A percentile compares a stretch with the other conserved stretches of the same genome.
Evolutionary conservation across 2,888 invertebrate genomes (phyloP).

Genomic region (Oeneis ivallda): DNA sequence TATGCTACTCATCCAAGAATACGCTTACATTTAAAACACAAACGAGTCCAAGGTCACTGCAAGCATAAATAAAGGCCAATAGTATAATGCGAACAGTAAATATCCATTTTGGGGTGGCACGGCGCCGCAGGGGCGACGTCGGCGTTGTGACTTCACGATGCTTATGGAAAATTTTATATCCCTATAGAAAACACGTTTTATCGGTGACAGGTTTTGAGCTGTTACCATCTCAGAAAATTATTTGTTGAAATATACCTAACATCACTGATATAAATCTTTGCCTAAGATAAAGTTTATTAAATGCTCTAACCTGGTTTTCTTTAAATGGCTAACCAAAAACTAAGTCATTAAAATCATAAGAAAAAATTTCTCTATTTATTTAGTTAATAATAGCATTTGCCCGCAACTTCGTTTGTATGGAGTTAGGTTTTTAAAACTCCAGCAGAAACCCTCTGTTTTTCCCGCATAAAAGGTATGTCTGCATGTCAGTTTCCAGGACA

Average conservation of each 20-base stretch:
- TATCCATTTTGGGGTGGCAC: conserved; percentile 42
- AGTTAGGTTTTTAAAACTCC: too few species aligned
- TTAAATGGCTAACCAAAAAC: not conserved
- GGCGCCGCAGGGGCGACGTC: conserved; percentile 43
- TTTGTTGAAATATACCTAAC: not conserved
- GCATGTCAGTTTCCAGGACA: too few species aligned
- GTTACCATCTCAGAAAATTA: not conserved
- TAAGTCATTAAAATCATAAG: not conserved
- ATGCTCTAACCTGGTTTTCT: not conserved
- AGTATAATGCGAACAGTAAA: conserved; percentile 41
- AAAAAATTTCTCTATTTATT: too few species aligned
- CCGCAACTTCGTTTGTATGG: too few species aligned
- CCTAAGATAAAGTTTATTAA: conserved; percentile 4
- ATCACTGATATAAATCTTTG: too few species aligned
- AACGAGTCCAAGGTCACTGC: conserved; percentile 33
- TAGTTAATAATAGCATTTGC: too few species aligned
- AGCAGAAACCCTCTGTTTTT: not conserved
- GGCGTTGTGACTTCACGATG: conserved; percentile 36
- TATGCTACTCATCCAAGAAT: conserved; percentile 13
- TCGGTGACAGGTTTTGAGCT: conserved; percentile 6
- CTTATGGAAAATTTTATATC: conserved; percentile 21
- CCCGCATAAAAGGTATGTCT: too few species aligned
- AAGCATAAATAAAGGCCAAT: conserved; percentile 37
- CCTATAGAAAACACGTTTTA: conserved; percentile 12
- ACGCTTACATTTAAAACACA: conserved; percentile 7